A percentile compares a stretch with the other conserved stretches of the same genome.
These are phyloP conservation scores for Sitta carolinensis DNA, from an alignment of 2,797 vertebrate genomes.

Conservation along the genomic window DNA sequence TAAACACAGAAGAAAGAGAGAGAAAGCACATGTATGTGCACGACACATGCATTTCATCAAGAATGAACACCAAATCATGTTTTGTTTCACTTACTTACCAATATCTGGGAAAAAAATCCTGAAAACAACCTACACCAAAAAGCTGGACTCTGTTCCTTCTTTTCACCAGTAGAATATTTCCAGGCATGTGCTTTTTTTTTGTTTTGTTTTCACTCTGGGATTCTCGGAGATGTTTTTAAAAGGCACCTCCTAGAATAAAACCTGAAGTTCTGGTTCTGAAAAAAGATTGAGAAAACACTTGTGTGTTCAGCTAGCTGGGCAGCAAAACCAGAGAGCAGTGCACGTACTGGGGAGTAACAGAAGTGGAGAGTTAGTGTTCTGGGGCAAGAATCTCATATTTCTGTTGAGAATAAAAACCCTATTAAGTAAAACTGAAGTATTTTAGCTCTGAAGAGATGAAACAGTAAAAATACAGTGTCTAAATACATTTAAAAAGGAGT, in stretches of 20 bases:
- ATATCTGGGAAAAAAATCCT: neutral
- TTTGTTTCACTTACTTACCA: neutral
- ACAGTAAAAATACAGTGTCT: neutral
- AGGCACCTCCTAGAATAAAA: neutral
- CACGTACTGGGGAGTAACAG: neutral
- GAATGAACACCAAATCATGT: neutral
- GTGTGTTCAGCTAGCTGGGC: neutral
- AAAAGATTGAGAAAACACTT: neutral
- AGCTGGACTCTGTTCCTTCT: neutral
- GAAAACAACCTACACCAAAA: neutral
- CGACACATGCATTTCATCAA: neutral
- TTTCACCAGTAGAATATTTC: neutral
- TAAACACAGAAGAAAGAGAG: conserved; percentile 37
- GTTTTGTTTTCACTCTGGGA: neutral
- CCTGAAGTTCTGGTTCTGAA: neutral
- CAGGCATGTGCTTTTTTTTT: neutral
- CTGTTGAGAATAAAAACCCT: neutral
- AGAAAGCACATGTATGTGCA: neutral
- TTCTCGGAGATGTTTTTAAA: neutral
- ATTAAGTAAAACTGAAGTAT: neutral
- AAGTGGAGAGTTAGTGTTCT: neutral
- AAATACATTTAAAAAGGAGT: neutral
- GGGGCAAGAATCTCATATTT: neutral
- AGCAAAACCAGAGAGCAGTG: neutral
- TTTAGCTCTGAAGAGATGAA: neutral